Percentiles rank a stretch among this genome's conserved stretches.
Evolutionary conservation across 64 coral and sea anemone genomes (phyloP).

Genomic region (Porites australiensis): DNA sequence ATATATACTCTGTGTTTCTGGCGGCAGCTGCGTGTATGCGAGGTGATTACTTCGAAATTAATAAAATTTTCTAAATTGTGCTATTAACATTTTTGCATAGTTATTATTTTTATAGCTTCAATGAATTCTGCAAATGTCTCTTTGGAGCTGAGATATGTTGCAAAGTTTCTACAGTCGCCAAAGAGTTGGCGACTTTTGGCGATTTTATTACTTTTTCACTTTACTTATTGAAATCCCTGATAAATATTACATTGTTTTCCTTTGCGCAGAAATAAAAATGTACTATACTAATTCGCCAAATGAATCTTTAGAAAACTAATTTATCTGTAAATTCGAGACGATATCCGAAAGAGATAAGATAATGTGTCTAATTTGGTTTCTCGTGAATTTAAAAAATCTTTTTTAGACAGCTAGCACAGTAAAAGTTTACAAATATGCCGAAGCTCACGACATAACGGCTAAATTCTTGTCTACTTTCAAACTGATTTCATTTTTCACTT

Average conservation of each 20-base stretch:
- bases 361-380: conserved; percentile 79
- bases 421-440: conserved; percentile 40
- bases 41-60: conserved; percentile 75
- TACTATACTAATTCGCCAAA: conserved; percentile 90
- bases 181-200: conserved; percentile 41
- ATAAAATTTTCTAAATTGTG: conserved; percentile 93
- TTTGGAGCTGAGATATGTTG: neutral
- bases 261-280: conserved; percentile 86
- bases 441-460: conserved; percentile 73
- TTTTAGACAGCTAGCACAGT: conserved; percentile 50
- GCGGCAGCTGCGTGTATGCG: conserved; percentile 42
- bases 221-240: conserved; percentile 52
- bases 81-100: conserved; percentile 84
- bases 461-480: conserved; percentile 39
- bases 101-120: conserved; percentile 67
- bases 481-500: conserved; percentile 68
- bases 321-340: conserved; percentile 86
- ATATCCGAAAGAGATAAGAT: conserved; percentile 84
- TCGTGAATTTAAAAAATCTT: conserved; percentile 75
- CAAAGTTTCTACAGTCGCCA: conserved; percentile 25
- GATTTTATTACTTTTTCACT: conserved; percentile 62
- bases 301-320: conserved; percentile 99
- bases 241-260: conserved; percentile 75
- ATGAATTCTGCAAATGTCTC: conserved; percentile 70
- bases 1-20: conserved; percentile 12